Evolutionary conservation across 2,888 invertebrate genomes (phyloP), one percentile per base, ranked within the genome.

Genomic region (Molorchus minor): DNA sequence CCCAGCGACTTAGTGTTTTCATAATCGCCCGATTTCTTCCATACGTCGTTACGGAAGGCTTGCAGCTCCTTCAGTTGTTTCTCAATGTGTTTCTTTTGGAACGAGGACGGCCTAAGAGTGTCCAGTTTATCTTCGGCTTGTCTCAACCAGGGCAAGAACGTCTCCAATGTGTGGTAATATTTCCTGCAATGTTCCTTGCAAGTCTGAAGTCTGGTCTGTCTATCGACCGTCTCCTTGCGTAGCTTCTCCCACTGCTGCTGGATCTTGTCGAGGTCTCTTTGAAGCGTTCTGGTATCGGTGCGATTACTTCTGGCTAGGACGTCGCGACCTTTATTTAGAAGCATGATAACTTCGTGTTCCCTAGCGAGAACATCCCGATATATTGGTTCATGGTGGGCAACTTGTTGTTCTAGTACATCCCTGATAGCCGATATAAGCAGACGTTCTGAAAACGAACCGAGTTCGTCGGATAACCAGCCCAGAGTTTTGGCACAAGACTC

Each of bases 291-390:
- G 67, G 84, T 84, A 67, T 88, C 87, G 25, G 74, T 75, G 73
- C 80, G 75, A 68, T 76, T 71, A 70, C 76, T 75, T 65, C 80
- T 70, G 58, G 77, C 80, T 4, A 88, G 75, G 63, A 91, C 83
- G 71, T 91, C 91, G 64, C 88, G 85, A 70, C 96, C 96, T 81
- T 95, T 96, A 76, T 96, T 96, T 21, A 97, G 80, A 12, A 97
- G 83, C 90, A 96, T 95, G 67, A 96, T 94, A 0, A 96, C 90
- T 81, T 97, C 96, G 74, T 96, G 95, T 74, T 96, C 96, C 62
- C 93, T 87, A 64, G 91, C 88, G 82, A 94, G 89, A 1, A 96
- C 91, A 73, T 94, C 94, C 25, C 92, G 85, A 79, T 96, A 96
- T 47, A 94, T 85, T 0, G 95, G 94, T 82, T 94, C 95, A 76